Percentiles rank a stretch among this genome's conserved stretches.
phyloP scores from a whole-genome alignment of 2,888 invertebrate species.

The Meiosimyza decipiens region DNA sequence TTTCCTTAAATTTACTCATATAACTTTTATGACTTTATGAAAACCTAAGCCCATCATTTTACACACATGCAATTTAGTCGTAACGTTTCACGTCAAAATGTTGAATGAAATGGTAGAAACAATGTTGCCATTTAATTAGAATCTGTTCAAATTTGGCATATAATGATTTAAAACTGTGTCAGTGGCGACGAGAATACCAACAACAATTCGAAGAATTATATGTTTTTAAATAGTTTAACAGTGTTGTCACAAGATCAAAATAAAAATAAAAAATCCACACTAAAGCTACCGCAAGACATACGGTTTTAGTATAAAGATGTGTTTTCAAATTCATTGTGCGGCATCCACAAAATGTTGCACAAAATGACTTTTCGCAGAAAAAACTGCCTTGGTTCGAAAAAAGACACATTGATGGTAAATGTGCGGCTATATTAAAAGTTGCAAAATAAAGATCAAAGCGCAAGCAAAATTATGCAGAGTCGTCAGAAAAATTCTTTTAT shows the following conservation, averaged over 20 bases:
- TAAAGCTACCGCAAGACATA: not conserved
- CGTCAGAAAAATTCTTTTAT: not conserved
- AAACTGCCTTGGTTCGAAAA: constrained; percentile 11
- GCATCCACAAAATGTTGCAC: constrained; percentile 38
- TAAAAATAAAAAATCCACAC: not conserved
- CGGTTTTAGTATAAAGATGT: constrained; percentile 7
- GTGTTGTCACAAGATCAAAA: constrained; percentile 4
- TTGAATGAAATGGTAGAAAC: constrained; percentile 51
- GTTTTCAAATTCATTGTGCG: constrained; percentile 31
- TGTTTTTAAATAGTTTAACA: constrained; percentile 44
- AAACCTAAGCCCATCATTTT: too few relatives aligned
- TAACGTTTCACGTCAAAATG: not conserved
- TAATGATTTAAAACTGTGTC: constrained; percentile 59
- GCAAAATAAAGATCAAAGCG: constrained; percentile 15
- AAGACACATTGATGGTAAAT: not conserved
- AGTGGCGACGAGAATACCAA: constrained; percentile 42
- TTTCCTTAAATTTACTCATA: too few relatives aligned
- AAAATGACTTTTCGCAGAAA: constrained; percentile 38
- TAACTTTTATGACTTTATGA: too few relatives aligned
- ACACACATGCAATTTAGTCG: too few relatives aligned
- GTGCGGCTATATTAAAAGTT: too few relatives aligned
- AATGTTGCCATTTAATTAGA: constrained; percentile 47
- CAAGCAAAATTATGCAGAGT: not conserved
- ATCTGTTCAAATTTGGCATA: constrained; percentile 32
- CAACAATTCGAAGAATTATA: constrained; percentile 46